phyloP scores from a whole-genome alignment of 1,140 invertebrate genomes.

The Camponotus vicinus region DNA sequence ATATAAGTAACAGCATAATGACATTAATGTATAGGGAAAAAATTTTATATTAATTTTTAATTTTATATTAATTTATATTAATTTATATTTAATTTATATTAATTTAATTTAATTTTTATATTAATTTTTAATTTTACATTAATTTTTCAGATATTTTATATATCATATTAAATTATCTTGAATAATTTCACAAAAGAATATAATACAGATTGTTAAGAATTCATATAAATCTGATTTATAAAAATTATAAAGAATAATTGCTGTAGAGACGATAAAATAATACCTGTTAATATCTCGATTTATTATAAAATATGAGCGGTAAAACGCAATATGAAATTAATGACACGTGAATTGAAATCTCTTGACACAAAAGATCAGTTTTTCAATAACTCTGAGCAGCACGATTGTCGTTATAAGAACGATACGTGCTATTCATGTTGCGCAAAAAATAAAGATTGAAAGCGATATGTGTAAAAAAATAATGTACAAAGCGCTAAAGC shows the following conservation, averaged over 20 bases:
- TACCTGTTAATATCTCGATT: not conserved
- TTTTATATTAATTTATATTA: no score
- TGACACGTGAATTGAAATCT: constrained; percentile 13
- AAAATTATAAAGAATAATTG: not conserved
- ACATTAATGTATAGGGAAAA: no score
- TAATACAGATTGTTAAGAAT: not conserved
- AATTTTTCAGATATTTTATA: not conserved
- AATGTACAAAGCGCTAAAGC: not conserved
- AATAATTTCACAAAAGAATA: not conserved
- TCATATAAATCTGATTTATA: not conserved
- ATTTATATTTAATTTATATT: no score
- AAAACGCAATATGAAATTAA: not conserved
- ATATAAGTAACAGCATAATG: no score
- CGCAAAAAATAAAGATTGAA: not conserved
- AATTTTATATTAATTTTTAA: not conserved
- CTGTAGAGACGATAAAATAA: not conserved
- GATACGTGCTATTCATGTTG: not conserved
- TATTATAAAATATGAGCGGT: not conserved
- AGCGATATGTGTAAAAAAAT: not conserved
- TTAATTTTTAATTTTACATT: not conserved
- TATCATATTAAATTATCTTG: not conserved
- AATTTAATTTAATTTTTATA: no score
- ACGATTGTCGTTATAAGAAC: not conserved
- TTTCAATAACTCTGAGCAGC: not conserved
- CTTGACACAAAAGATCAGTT: not conserved